Conservation (phyloP, 2,888 invertebrate genomes). For the Aporophyla nigra region DNA sequence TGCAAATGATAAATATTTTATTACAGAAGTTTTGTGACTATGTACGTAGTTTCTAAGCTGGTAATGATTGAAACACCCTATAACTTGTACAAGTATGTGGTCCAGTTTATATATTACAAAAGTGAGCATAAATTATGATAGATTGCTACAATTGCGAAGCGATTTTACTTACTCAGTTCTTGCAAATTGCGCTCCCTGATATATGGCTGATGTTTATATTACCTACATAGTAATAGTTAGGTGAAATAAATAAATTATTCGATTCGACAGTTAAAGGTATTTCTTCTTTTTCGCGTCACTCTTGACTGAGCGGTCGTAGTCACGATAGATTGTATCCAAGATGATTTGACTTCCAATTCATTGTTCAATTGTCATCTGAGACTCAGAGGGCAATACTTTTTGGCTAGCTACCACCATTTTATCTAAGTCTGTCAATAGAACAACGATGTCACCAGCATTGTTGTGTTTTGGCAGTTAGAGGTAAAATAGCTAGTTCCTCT, state of each 20-base stretch:
- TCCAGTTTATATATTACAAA: slow-evolving; percentile 30
- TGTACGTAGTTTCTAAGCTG: not conserved
- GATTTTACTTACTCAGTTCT: slow-evolving; percentile 10
- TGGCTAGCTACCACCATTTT: too few species aligned
- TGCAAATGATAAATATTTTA: not conserved
- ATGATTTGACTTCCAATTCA: too few species aligned
- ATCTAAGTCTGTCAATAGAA: too few species aligned
- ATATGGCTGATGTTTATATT: not conserved
- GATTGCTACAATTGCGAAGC: slow-evolving; percentile 20
- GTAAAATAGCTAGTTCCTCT: too few species aligned
- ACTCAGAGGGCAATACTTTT: too few species aligned
- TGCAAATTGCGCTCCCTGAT: slow-evolving; percentile 25
- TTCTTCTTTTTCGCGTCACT: too few species aligned
- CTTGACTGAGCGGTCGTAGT: too few species aligned
- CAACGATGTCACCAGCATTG: too few species aligned
- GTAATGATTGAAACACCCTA: slow-evolving; percentile 32
- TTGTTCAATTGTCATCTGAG: too few species aligned
- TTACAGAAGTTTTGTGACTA: slow-evolving; percentile 6
- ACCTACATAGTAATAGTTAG: not conserved
- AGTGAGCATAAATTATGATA: slow-evolving; percentile 37
- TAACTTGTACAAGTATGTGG: slow-evolving; percentile 6
- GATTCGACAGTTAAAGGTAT: not conserved
- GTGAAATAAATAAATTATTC: not conserved
- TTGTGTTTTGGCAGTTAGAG: too few species aligned
- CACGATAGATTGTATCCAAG: too few species aligned